phyloP scores from a whole-genome alignment of 2,113 vertebrate genomes.

The Pleuronectes platessa region DNA sequence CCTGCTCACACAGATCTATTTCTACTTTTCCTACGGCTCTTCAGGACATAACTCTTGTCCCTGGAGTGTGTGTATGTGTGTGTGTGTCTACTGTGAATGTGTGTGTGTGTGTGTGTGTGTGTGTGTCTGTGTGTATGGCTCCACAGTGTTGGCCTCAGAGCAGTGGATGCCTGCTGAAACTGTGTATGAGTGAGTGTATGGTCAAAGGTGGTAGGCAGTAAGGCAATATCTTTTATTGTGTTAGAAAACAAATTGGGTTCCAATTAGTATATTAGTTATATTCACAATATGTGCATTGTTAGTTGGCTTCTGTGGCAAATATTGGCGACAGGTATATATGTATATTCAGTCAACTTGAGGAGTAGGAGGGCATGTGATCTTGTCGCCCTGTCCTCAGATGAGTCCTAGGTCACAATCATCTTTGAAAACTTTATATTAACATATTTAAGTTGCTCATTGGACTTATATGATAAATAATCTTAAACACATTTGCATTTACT shows the following conservation, averaged over 20 bases:
- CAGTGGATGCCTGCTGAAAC: neutral
- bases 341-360: neutral
- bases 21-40: conserved; percentile 35
- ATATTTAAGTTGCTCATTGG: neutral
- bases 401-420: neutral
- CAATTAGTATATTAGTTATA: neutral
- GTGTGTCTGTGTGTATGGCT: neutral
- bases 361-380: neutral
- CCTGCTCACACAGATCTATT: conserved; percentile 21
- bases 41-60: conserved; percentile 26
- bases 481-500: no score
- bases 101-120: neutral
- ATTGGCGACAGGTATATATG: neutral
- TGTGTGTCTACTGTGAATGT: conserved; percentile 8
- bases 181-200: neutral
- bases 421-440: no score
- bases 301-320: neutral
- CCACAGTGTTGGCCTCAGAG: neutral
- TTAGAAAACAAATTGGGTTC: no score
- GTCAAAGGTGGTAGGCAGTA: neutral
- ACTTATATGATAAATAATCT: neutral
- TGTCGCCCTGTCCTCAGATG: no score
- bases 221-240: neutral
- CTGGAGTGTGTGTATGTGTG: conserved; percentile 16
- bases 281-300: neutral